Conservation (phyloP, 1,140 invertebrate genomes). For the Microplitis mediator region DNA sequence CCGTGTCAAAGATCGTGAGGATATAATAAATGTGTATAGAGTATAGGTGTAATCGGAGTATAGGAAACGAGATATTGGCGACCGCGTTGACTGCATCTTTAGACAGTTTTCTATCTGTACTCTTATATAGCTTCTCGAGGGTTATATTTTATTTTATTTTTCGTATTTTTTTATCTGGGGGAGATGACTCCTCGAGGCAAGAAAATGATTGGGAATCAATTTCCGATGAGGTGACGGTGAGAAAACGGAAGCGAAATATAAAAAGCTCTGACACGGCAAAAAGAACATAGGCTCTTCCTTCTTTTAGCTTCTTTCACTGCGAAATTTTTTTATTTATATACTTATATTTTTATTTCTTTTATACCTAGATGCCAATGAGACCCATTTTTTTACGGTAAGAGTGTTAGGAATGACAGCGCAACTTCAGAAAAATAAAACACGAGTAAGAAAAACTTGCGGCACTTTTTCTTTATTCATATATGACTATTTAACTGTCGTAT, state of each 20-base stretch:
- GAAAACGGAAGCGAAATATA: constrained; percentile 11
- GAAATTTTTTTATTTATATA: background rate
- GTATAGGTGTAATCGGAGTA: constrained; percentile 16
- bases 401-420: background rate
- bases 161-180: too few relatives aligned
- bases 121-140: background rate
- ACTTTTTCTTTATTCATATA: background rate
- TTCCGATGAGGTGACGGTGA: constrained; percentile 13
- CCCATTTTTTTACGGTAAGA: background rate
- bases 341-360: too few relatives aligned
- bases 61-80: constrained; percentile 17
- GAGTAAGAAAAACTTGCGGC: background rate
- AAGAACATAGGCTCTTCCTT: constrained; percentile 14
- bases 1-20: constrained; percentile 18
- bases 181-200: background rate
- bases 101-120: background rate
- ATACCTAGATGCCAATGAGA: too few relatives aligned
- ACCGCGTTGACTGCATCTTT: background rate
- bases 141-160: too few relatives aligned
- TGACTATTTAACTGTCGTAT: too few relatives aligned
- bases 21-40: constrained; percentile 14
- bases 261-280: background rate
- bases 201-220: constrained; percentile 30
- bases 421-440: background rate
- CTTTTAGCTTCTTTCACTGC: background rate